These are phyloP conservation scores for Alectoris magna DNA, from an alignment of 2,797 vertebrate genomes.

Conservation along the genomic window DNA sequence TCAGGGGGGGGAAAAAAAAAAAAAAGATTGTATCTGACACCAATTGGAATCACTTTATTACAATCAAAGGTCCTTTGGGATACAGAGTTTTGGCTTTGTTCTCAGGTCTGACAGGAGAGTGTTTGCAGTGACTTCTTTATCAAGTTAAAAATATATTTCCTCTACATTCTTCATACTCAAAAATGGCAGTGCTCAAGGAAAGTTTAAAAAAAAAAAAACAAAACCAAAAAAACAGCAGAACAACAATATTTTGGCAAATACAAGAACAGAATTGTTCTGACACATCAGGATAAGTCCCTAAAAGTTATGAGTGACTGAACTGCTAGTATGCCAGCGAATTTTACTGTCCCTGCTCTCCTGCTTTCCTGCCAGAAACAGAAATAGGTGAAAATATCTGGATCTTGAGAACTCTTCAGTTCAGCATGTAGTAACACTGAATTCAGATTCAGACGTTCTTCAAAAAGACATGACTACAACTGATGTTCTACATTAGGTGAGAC, in stretches of 20 bases:
- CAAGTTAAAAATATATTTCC: constrained; percentile 9
- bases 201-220: background rate
- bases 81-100: constrained; percentile 22
- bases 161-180: background rate
- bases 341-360: background rate
- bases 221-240: background rate
- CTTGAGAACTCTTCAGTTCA: background rate
- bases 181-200: background rate
- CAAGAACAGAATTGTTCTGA: background rate
- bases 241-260: background rate
- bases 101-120: constrained; percentile 10
- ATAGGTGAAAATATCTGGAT: background rate
- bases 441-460: background rate
- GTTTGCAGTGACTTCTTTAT: background rate
- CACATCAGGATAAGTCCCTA: background rate
- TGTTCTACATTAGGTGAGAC: background rate
- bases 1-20: background rate
- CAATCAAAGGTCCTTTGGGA: background rate
- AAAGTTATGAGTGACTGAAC: background rate
- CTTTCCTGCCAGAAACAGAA: background rate
- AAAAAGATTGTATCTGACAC: background rate
- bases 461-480: background rate
- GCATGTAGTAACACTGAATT: background rate
- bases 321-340: background rate
- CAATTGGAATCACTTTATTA: constrained; percentile 40